A percentile compares a stretch with the other conserved stretches of the same genome.
phyloP scores from a whole-genome alignment of 2,888 invertebrate genomes.

The Isotomurus palustris region DNA sequence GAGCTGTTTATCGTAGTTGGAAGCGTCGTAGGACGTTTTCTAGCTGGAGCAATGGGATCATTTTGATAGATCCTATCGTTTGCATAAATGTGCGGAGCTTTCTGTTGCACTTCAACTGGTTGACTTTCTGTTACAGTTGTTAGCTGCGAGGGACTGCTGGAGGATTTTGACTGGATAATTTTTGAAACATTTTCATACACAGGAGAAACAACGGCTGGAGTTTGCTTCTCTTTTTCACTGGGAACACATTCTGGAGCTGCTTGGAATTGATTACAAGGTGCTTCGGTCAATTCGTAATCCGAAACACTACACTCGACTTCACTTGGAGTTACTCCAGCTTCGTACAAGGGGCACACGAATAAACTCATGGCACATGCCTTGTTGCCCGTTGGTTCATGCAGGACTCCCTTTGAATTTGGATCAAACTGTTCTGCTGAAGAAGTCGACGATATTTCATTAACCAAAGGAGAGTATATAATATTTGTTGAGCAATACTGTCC shows the following conservation, averaged over 20 bases:
- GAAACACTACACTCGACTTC: conserved; percentile 11
- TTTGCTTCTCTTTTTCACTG: neutral
- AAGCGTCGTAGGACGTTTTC: conserved; percentile 3
- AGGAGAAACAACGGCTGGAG: conserved; percentile 5
- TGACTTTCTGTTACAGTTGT: neutral
- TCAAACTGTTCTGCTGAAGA: conserved; percentile 23
- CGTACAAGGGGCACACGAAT: conserved; percentile 43
- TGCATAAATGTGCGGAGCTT: conserved; percentile 32
- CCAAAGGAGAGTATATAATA: conserved; percentile 44
- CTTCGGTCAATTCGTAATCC: conserved; percentile 3
- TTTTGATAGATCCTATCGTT: conserved; percentile 42
- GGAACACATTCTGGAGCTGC: conserved; percentile 12
- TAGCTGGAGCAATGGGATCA: conserved; percentile 17
- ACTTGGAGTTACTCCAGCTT: conserved; percentile 32
- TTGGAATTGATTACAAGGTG: no score
- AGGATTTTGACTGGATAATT: no score
- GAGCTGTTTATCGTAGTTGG: no score
- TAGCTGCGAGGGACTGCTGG: neutral
- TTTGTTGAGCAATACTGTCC: conserved; percentile 33
- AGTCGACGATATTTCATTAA: conserved; percentile 41
- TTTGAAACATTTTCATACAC: conserved; percentile 31
- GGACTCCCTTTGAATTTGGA: neutral
- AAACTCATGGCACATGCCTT: conserved; percentile 5
- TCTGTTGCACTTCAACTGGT: neutral
- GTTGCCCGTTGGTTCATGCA: neutral